Evolutionary conservation across 2,888 invertebrate species (phyloP).

Genomic region (Trachelus stipa): DNA sequence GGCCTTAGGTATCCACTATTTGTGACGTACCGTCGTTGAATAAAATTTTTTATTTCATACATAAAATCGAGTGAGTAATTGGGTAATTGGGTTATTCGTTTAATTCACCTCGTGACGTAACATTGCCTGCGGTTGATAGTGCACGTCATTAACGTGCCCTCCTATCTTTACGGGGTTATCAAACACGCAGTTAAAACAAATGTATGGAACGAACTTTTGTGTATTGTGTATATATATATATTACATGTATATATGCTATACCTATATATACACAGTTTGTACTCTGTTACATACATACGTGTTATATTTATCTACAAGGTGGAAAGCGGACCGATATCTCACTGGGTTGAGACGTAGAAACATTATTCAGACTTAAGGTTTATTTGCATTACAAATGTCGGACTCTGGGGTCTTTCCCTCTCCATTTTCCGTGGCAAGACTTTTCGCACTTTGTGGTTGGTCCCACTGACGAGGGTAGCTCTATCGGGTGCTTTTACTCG

Average conservation of each 20-base stretch:
- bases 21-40: neutral
- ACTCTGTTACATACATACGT: neutral
- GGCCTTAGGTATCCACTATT: too few relatives aligned
- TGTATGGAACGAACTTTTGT: constrained; percentile 13
- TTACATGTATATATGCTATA: too few relatives aligned
- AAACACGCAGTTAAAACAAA: constrained; percentile 18
- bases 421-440: neutral
- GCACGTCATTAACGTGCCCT: constrained; percentile 14
- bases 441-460: neutral
- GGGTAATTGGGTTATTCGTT: constrained; percentile 33
- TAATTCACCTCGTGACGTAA: constrained; percentile 26
- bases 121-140: constrained; percentile 11
- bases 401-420: neutral
- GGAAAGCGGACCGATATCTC: constrained; percentile 11
- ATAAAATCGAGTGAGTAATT: constrained; percentile 21
- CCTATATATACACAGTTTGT: neutral
- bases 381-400: constrained; percentile 34
- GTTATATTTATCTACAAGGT: neutral
- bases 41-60: neutral
- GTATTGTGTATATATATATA: neutral
- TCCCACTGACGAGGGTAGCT: neutral
- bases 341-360: neutral
- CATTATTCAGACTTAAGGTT: constrained; percentile 19
- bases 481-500: neutral
- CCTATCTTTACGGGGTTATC: constrained; percentile 20